A percentile compares a stretch with the other conserved stretches of the same genome.
These are phyloP conservation scores for Dysmachus trigonus DNA, from an alignment of 2,888 invertebrate species.

Conservation along the genomic window DNA sequence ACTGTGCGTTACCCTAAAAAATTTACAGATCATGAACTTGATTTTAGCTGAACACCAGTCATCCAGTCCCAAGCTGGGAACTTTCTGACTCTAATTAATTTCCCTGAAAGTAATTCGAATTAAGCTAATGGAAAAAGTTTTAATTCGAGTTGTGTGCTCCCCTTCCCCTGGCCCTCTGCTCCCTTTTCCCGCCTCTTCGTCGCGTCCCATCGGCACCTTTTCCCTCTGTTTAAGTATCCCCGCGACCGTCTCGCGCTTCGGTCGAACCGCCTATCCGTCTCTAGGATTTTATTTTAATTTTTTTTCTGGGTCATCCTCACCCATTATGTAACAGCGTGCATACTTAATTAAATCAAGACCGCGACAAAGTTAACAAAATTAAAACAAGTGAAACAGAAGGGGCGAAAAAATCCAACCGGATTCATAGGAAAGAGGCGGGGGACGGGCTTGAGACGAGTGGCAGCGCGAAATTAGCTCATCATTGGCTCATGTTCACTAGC, in stretches of 20 bases:
- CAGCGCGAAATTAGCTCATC: conserved; percentile 45
- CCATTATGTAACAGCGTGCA: conserved; percentile 6
- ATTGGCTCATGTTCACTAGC: conserved; percentile 26
- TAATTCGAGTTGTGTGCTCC: conserved; percentile 43
- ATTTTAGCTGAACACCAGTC: not conserved
- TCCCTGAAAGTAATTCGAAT: conserved; percentile 49
- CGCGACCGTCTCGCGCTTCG: not conserved
- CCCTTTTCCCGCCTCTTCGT: not conserved
- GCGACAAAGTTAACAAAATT: not conserved
- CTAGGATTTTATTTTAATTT: not conserved
- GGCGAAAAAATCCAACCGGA: not conserved
- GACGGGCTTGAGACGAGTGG: not conserved
- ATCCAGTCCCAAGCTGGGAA: not conserved
- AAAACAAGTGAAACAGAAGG: not conserved
- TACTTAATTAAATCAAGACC: conserved; percentile 47
- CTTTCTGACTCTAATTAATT: conserved; percentile 48
- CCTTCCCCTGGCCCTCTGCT: not conserved
- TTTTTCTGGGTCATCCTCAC: not conserved
- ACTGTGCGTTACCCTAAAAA: not conserved
- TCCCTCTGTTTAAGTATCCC: not conserved
- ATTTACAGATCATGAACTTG: conserved; percentile 35
- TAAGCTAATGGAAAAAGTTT: conserved; percentile 50
- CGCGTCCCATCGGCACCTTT: not conserved
- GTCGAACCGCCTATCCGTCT: not conserved
- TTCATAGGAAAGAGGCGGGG: not conserved